Evolutionary conservation across 2,113 vertebrate genomes (phyloP), one percentile per base, ranked within the genome.

Genomic region (Dipodomys spectabilis): DNA sequence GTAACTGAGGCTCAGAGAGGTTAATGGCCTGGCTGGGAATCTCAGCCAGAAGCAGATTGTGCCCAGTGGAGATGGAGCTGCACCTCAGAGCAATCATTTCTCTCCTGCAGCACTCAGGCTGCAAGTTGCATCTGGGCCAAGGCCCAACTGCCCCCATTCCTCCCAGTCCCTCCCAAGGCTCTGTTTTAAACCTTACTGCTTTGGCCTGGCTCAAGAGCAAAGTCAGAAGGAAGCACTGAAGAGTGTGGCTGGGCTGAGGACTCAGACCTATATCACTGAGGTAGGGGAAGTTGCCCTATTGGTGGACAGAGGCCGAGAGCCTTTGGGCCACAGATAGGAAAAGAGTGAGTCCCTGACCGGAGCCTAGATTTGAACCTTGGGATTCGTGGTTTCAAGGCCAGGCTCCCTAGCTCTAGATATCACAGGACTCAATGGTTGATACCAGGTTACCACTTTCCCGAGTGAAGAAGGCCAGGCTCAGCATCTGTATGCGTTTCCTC

Each of bases 201-300:
- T 44, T 28, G 80, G 62, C 49, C 67, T 57, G 86, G 83, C 62
- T 88, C 8, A 8, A 74, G 82, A 93, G 88, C 74, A 90, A 90
- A 82, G 69, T 27, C 72, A 45, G 0, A 27, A 74, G 39, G 71
- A 35, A 69, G 69, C 13, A 11, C 6, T 0, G 65, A 13, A 57
- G 53, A 57, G 53, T 65, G 53, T 65, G 12, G 62, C 45, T 6
- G 1, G 44, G 68, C 32, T 44, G 4, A 7, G 15, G 32, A 35
- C 65, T 86, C 65, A 13, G 72, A 30, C 27, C 30, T 32, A 25
- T 27, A 60, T 90, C 11, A 0, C 19, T 2, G 35, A 23, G 45
- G 28, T 25, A 4, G 1, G 32, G n/a, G 62, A 19, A 4, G 39
- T 25, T 77, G 75, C 62, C 68, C 23, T 1, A 8, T 28, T 25